A percentile compares a stretch with the other conserved stretches of the same genome.
phyloP scores from a whole-genome alignment of 1,140 invertebrate species.

The Platyura marginata region DNA sequence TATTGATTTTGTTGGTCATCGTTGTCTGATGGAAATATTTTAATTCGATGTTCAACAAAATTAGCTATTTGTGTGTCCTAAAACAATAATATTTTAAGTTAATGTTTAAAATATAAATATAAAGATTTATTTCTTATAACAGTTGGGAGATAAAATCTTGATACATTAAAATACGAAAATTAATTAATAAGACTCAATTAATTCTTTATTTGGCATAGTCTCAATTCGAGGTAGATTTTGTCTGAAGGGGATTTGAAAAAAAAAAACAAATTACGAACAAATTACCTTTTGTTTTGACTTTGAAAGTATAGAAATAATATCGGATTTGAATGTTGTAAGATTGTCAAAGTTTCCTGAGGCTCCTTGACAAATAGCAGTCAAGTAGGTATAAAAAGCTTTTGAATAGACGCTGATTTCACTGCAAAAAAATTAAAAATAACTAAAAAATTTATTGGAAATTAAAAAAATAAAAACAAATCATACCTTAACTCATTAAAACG shows the following conservation, averaged over 20 bases:
- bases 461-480: neutral
- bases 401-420: constrained; percentile 42
- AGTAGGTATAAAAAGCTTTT: constrained; percentile 44
- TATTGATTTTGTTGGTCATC: constrained; percentile 8
- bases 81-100: too few species aligned
- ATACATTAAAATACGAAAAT: too few species aligned
- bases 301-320: neutral
- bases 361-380: constrained; percentile 25
- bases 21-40: neutral
- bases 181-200: too few species aligned
- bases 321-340: neutral
- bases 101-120: too few species aligned
- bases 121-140: too few species aligned
- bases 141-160: too few species aligned
- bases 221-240: too few species aligned
- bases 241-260: too few species aligned
- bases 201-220: too few species aligned
- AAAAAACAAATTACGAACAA: too few species aligned
- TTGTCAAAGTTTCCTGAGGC: constrained; percentile 5
- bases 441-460: constrained; percentile 8
- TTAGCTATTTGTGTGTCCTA: constrained; percentile 1
- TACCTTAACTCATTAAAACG: constrained; percentile 1
- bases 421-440: constrained; percentile 32
- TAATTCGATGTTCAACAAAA: neutral
- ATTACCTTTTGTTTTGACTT: too few species aligned